Evolutionary conservation across 2,888 invertebrate species (phyloP), one percentile per base, ranked within the genome.

Genomic region (Melanophora roralis): DNA sequence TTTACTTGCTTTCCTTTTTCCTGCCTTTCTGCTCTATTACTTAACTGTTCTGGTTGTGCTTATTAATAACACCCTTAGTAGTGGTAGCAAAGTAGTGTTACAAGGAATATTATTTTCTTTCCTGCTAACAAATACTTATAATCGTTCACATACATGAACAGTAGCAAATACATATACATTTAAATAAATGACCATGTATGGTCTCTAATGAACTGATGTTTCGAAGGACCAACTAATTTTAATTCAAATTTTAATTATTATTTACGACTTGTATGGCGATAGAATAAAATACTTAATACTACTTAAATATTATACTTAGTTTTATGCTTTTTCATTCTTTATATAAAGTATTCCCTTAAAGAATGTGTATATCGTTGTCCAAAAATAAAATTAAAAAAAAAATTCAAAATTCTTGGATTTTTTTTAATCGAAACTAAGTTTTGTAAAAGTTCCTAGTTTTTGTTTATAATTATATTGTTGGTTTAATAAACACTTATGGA

Each of bases 171-270:
- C 16, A n/a, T 27, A 38, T 4, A 9, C 38, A 34, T 9, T 36
- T 8, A 36, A 11, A 49, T n/a, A 45, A 16, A 27, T 16, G n/a
- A 57, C 53, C 43, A 19, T 38, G n/a, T 14, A 14, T 5, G n/a
- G 16, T 2, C n/a, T 6, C 12, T 32, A 49, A n/a, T 7, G 16
- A 43, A 51, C 51, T 34, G 27, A 51, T n/a, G 32, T 12, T 59
- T 27, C 16, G 36, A 64, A 36, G 21, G 21, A 47, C 57, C 68
- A 72, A 68, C 72, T 23, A 68, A 64, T 76, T 76, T 72, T 72
- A 76, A 80, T 80, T 80, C 43, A 68, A 68, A 80, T 76, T 76
- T 80, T 80, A 80, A 80, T 80, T 80, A 80, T 80, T 72, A 76
- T 80, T 76, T 72, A 62, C 62, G 72, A 80, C 62, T 68, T 47